Evolutionary conservation across 2,113 vertebrate species (phyloP), one percentile per base, ranked within the genome.

Genomic region (Xiphophorus hellerii): DNA sequence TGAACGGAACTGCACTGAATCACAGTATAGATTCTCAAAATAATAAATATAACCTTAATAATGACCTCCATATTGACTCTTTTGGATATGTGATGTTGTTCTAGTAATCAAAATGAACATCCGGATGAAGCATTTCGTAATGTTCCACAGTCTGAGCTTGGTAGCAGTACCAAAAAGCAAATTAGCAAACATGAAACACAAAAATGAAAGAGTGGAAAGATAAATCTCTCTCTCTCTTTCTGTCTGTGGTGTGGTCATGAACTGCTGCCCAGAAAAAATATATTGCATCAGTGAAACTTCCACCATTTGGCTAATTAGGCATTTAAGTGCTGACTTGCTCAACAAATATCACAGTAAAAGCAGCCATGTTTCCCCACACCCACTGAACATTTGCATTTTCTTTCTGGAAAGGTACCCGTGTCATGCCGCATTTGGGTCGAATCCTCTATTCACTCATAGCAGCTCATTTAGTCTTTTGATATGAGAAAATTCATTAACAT

Each of bases 401-500:
- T 44, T 62, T 66, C 2, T 27, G 28, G 42, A 62, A 29, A 73
- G 69, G 33, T 15, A n/a, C 15, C 51, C 51, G 0, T 58, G 22
- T n/a, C 17, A 10, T 25, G 22, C 10, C 1, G n/a, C 3, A 7
- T 0, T 48, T 6, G 0, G 51, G 61, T 62, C 29, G 62, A 37
- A 27, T 76, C 66, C 8, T 61, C 51, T 76, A 66, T 35, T 69
- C 66, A 35, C 66, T 58, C 7, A 20, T 22, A 25, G 48, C 62
- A 29, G 61, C 64, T 78, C 60, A 69, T 77, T 42, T 35, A 74
- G 25, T 63, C 29, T 62, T 72, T 13, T 6, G 37, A 65, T 65
- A 44, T 65, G 20, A 69, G 73, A 9, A 37, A 37, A 69, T 69
- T 25, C 29, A 60, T 66, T 63, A 30, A 42, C 62, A 61, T 17